Evolutionary conservation across 1,140 invertebrate genomes (phyloP), one percentile per base, ranked within the genome.

Genomic region (Drosophila pallidifrons): DNA sequence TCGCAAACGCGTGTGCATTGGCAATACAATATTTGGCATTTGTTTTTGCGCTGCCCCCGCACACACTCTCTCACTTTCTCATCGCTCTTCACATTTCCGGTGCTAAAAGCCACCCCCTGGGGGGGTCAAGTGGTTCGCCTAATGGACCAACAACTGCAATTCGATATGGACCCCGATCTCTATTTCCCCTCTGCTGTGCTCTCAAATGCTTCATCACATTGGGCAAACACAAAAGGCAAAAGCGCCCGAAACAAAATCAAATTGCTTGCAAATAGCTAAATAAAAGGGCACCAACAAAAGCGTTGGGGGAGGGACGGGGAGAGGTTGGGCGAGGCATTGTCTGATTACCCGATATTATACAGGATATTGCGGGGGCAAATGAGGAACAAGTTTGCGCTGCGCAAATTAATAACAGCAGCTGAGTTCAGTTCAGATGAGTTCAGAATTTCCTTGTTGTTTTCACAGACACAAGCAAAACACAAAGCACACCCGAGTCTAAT

Each of bases 231-330:
- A 71, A 70, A 38, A 75, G 60, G 49, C 55, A 70, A 38, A 38
- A 38, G 35, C 35, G 60, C 72, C 66, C 51, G 75, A 77, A 80
- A 70, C 77, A 77, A 88, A 88, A 88, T 87, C 83, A 87, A 88
- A 87, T 80, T 83, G 80, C 77, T 83, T 88, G 77, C 79, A 81
- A 86, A 86, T 86, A 75, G 82, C 82, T 78, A 79, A 87, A 86
- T 82, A 86, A 82, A 86, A 73, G 78, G 78, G 30, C 57, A 8
- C 32, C 43, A 28, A 30, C 49, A n/a, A 25, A 25, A 25, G 20
- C 20, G 20, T 25, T 10, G 30, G 13, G 30, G n/a, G 51, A 13
- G n/a, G 35, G 11, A 7, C 15, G 46, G 16, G 8, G 13, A 1
- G 6, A 32, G 32, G 11, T 6, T 35, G n/a, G 61, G 5, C 13